phyloP scores from a whole-genome alignment of 2,113 vertebrate species.

The Oreochromis aureus region DNA sequence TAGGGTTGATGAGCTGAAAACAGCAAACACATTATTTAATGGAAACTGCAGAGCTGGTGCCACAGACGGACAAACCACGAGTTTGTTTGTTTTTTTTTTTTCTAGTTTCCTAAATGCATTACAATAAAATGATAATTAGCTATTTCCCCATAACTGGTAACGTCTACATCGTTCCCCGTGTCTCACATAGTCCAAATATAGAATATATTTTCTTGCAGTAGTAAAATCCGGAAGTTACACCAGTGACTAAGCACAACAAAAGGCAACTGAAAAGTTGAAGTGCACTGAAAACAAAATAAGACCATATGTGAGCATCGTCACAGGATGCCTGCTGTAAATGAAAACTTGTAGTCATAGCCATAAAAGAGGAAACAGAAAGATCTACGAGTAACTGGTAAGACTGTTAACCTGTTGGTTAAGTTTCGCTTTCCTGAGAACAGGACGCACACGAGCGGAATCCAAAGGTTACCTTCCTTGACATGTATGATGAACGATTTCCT shows the following conservation, averaged over 20 bases:
- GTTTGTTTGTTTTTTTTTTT: rapidly evolving
- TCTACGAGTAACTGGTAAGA: neutral
- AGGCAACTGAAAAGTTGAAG: neutral
- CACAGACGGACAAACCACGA: neutral
- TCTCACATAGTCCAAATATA: neutral
- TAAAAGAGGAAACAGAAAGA: neutral
- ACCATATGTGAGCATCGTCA: neutral
- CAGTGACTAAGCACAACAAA: neutral
- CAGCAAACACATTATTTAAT: neutral
- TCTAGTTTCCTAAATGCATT: neutral
- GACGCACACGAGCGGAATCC: neutral
- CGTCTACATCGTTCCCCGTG: neutral
- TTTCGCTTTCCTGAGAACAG: constrained; percentile 12
- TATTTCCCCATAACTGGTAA: neutral
- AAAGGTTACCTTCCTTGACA: neutral
- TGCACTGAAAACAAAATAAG: neutral
- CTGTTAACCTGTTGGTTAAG: neutral
- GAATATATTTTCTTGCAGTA: neutral
- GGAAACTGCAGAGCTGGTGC: neutral
- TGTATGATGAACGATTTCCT: neutral
- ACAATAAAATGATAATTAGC: neutral
- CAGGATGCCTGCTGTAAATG: neutral
- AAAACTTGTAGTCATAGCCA: neutral
- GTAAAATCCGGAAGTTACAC: neutral
- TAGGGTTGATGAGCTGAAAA: neutral